Conservation (phyloP, 2,888 invertebrate genomes). For the Euphydryas editha region DNA sequence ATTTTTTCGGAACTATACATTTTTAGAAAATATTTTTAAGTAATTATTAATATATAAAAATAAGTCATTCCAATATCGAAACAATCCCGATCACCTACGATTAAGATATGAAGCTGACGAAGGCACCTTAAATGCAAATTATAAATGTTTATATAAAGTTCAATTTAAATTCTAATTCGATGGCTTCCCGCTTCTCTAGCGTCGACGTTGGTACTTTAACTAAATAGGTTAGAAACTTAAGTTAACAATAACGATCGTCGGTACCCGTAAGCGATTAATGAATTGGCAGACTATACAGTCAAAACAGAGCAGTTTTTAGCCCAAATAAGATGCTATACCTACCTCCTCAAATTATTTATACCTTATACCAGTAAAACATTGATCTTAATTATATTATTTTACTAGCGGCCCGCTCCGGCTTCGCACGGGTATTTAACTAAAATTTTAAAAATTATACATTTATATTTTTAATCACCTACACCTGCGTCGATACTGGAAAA, state of each 20-base stretch:
- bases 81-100: constrained; percentile 17
- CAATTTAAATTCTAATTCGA: constrained; percentile 79
- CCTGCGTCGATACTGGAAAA: too few relatives aligned
- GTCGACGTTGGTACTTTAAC: constrained; percentile 56
- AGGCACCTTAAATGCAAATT: constrained; percentile 74
- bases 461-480: too few relatives aligned
- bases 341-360: not conserved
- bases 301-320: constrained; percentile 1
- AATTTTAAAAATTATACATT: too few relatives aligned
- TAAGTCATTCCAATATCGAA: constrained; percentile 8
- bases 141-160: constrained; percentile 79
- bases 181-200: constrained; percentile 65
- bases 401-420: too few relatives aligned
- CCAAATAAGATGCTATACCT: not conserved
- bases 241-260: constrained; percentile 21
- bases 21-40: not conserved
- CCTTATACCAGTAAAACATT: not conserved
- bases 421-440: too few relatives aligned
- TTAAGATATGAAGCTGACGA: constrained; percentile 32
- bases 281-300: constrained; percentile 4
- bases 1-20: not conserved
- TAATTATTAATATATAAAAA: not conserved
- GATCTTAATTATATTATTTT: too few relatives aligned
- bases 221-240: constrained; percentile 53
- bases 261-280: constrained; percentile 8